Base-by-base conservation (phyloP, 2,888 invertebrate species). In the Drepanosiphum platanoidis region DNA sequence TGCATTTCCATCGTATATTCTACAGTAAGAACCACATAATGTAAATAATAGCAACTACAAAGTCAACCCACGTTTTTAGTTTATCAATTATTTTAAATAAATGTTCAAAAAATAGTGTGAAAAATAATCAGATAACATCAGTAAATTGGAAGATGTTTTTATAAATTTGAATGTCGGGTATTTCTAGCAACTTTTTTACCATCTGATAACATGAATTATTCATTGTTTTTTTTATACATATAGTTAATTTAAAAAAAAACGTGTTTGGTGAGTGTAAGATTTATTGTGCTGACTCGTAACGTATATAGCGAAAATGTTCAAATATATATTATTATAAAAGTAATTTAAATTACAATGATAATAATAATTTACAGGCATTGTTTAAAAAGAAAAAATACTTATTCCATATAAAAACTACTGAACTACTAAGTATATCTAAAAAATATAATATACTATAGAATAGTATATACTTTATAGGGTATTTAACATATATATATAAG, bases 131-230 rank as follows among this genome's bases (percentile, higher is more conserved):
- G 81, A 81, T 81, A 42, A 71, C 71, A 61, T 61, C 81, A 42
- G 80, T 78, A 39, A 36, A 78, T 46, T 79, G 8, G 9, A 71
- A 61, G 13, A 58, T 3, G 71, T 81, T 78, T 81, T 77, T 81
- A 61, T 1, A 71, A 81, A 81, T 81, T 71, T 71, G 61, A 81
- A 81, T 61, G 39, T 71, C 36, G 1, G 22, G 39, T 70, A 61
- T 61, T 71, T 58, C 58, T 30, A 39, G 71, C 71, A 71, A 71
- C 27, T 39, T 71, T 71, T 58, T 71, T 71, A 61, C 58, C 58
- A 71, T 81, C 42, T 61, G 58, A 81, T 81, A 81, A 71, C 30
- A 81, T 81, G 81, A 81, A 81, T 80, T 71, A 81, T 81, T 81
- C 71, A 81, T 81, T 81, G 71, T 71, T 39, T 71, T 81, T n/a